A percentile compares a stretch with the other conserved stretches of the same genome.
Evolutionary conservation across 2,797 vertebrate genomes (phyloP).

Genomic region (Cirrhinus molitorella): DNA sequence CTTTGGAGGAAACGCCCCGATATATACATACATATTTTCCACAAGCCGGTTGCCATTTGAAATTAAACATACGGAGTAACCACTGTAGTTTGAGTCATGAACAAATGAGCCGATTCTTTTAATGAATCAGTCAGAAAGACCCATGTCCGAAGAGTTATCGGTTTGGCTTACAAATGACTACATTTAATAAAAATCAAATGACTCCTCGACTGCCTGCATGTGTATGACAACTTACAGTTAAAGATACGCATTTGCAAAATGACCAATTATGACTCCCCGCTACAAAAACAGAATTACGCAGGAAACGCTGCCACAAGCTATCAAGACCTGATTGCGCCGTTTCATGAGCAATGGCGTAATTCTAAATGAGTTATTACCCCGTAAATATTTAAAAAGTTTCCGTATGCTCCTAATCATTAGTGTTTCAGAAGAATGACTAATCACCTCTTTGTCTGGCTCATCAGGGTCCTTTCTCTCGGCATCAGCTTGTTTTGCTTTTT

Average conservation of each 20-base stretch:
- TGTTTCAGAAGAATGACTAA: slow-evolving; percentile 77
- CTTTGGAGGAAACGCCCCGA: too few species aligned
- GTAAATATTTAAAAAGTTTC: slow-evolving; percentile 81
- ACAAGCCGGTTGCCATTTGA: not conserved
- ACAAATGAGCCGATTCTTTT: not conserved
- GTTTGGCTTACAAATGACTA: not conserved
- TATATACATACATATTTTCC: not conserved
- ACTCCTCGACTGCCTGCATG: not conserved
- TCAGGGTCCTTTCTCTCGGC: slow-evolving; percentile 63
- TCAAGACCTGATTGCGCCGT: slow-evolving; percentile 4
- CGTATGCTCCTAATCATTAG: slow-evolving; percentile 75
- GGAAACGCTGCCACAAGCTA: not conserved
- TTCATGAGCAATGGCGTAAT: slow-evolving; percentile 65
- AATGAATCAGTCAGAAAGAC: not conserved
- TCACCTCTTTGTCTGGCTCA: slow-evolving; percentile 66
- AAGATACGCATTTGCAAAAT: not conserved
- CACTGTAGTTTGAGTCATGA: not conserved
- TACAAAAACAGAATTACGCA: slow-evolving; percentile 16
- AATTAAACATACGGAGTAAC: not conserved
- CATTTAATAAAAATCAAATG: not conserved
- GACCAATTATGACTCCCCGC: not conserved
- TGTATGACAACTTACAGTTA: not conserved
- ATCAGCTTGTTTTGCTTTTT: slow-evolving; percentile 52
- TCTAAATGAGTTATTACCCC: slow-evolving; percentile 73
- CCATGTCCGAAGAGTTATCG: too few species aligned